A percentile compares a stretch with the other conserved stretches of the same genome.
Conservation (phyloP, 2,888 invertebrate species). For the Agrochola litura region DNA sequence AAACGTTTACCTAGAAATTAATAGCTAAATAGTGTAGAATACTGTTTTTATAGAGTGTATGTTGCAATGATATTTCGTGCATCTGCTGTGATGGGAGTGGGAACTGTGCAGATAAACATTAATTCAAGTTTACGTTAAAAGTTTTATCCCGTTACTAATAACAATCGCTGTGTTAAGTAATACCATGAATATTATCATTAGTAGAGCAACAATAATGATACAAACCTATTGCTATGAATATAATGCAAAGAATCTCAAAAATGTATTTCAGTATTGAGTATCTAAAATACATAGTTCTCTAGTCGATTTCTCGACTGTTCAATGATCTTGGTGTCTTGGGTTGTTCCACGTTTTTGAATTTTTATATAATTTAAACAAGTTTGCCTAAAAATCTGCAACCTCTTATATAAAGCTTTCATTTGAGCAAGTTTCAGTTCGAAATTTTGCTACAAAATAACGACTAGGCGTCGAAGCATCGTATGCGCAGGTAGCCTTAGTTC, state of each 20-base stretch:
- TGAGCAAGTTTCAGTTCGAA: neutral
- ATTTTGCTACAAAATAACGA: constrained; percentile 1
- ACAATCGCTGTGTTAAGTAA: neutral
- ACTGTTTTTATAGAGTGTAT: neutral
- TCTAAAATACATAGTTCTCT: neutral
- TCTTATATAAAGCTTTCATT: neutral
- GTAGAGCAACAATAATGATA: neutral
- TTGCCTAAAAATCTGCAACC: neutral
- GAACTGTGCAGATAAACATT: neutral
- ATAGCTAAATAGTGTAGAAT: neutral
- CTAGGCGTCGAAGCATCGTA: constrained; percentile 4
- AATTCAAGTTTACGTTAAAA: neutral
- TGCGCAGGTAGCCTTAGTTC: neutral
- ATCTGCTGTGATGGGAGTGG: neutral
- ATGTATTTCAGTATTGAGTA: neutral
- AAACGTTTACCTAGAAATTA: neutral
- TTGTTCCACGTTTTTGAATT: neutral
- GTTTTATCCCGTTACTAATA: neutral
- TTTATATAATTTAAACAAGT: neutral
- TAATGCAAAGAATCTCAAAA: neutral
- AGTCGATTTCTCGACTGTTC: neutral
- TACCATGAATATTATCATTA: neutral
- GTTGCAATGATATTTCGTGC: neutral
- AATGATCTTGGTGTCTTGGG: neutral
- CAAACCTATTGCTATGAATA: constrained; percentile 15